Conservation (phyloP, 2,888 invertebrate genomes). For the Isotomurus palustris region DNA sequence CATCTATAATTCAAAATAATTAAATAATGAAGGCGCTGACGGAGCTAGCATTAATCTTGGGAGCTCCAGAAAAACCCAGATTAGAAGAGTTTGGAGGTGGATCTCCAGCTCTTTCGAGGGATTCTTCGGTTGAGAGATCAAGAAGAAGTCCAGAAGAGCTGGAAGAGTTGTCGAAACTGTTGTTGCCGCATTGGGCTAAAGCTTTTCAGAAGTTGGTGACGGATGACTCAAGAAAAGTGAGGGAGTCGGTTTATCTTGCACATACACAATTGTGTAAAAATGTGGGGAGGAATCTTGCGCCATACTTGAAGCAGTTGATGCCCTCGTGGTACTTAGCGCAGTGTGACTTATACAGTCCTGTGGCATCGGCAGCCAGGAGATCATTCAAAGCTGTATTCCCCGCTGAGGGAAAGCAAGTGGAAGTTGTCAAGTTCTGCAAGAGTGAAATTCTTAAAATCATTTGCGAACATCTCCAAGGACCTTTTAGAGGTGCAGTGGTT, state of each 20-base stretch:
- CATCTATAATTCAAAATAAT: neutral
- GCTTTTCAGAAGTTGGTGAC: slow-evolving; percentile 27
- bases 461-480: slow-evolving; percentile 16
- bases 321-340: slow-evolving; percentile 82
- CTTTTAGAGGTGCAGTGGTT: slow-evolving; percentile 4
- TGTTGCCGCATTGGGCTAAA: slow-evolving; percentile 26
- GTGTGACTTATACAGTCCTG: slow-evolving; percentile 80
- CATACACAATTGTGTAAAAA: slow-evolving; percentile 46
- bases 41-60: slow-evolving; percentile 24
- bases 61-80: neutral
- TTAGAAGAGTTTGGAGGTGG: neutral
- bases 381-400: slow-evolving; percentile 77
- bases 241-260: slow-evolving; percentile 30
- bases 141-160: slow-evolving; percentile 9
- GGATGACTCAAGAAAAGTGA: slow-evolving; percentile 41
- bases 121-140: neutral
- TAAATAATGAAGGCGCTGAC: slow-evolving; percentile 28
- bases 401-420: slow-evolving; percentile 63
- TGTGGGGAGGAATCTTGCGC: slow-evolving; percentile 71
- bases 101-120: neutral
- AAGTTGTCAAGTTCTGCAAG: slow-evolving; percentile 77
- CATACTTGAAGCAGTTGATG: slow-evolving; percentile 67
- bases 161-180: slow-evolving; percentile 15
- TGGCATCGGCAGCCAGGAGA: slow-evolving; percentile 64
- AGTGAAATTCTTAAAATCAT: slow-evolving; percentile 63